Evolutionary conservation across 1,140 invertebrate species (phyloP), one percentile per base, ranked within the genome.

Genomic region (Aporrectodea caliginosa): DNA sequence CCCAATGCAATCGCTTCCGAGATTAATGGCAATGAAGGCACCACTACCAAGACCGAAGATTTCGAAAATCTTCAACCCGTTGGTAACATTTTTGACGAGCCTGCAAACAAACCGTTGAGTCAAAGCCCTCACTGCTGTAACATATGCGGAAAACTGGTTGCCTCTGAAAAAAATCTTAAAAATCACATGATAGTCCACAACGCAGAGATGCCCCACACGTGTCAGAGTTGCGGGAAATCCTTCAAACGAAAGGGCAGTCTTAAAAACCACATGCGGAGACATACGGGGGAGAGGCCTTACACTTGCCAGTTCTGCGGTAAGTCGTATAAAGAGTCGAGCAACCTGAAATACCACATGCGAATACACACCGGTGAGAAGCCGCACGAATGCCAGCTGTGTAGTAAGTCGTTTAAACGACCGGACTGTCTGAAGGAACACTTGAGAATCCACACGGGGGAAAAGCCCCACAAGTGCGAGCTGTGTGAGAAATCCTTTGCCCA

Each of bases 251-350:
- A 1, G 22, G 34, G 73, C 30, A 31, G 34, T 30, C 83, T 88
- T 22, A 86, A 86, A 82, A 88, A 87, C 74, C 87, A 88, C 76
- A 82, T 86, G 74, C 33, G 78, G 32, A 77, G 77, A 1, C 83
- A 84, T 73, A 84, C 80, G 0, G 82, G 81, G 14, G 83, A 84
- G 73, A n/a, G 80, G 29, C 83, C 83, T 2, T 83, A 80, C 71
- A 74, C 70, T 22, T 84, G 83, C 74, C 34, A 78, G 6, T 27
- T 76, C 1, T 99, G 97, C 89, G 93, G 93, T 73, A 98, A 98
- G 90, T 95, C 84, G 82, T 99, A 99, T 90, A 97, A 95, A 78
- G 97, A 95, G 69, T 99, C 97, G 0, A 98, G 95, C 12, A 99
- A 99, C 89, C 90, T 99, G 74, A 99, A 99, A 89, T 99, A 98